Base-by-base conservation (phyloP, 1,140 invertebrate genomes). In the Calephelis nemesis region DNA sequence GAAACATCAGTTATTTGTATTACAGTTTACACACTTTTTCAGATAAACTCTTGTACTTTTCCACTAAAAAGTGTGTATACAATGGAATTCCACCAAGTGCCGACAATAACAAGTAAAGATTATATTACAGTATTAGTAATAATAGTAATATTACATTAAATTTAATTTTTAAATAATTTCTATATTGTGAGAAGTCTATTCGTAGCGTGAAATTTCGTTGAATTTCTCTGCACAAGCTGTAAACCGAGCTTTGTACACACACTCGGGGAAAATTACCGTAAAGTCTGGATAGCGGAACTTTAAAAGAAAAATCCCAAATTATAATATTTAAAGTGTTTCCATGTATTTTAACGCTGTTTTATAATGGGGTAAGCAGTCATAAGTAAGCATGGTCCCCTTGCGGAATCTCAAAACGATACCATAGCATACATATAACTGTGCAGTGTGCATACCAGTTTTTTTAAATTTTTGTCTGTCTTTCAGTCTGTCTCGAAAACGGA, bases 171-270 rank as follows among this genome's bases (percentile, higher is more conserved):
- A 11, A 47, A 40, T 3, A 47, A 45, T 63, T 63, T 63, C n/a
- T n/a, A 39, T 63, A 47, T 63, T 42, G 13, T 12, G 62, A 45
- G 62, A 45, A 45, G 13, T 63, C 42, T 15, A 63, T 63, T 63
- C 40, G 15, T 12, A 63, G 13, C 13, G 42, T 47, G 62, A 63
- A 63, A 47, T 45, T 63, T 13, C 42, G 62, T 30, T 52, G 40
- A 63, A 45, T 47, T 47, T 63, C 8, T n/a, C 39, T 40, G n/a
- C 62, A 63, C 40, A 63, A 58, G 54, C 54, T 58, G 54, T 58
- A 40, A 58, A 58, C 54, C 12, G 54, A 58, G 54, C 54, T 58
- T 58, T 39, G 39, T 19, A 58, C 19, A 58, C 9, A 58, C 54
- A 58, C 19, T 10, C 54, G 54, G 54, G 54, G 19, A 58, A 58